Conservation (phyloP, 2,797 vertebrate species). For the Geotrypetes seraphini region DNA sequence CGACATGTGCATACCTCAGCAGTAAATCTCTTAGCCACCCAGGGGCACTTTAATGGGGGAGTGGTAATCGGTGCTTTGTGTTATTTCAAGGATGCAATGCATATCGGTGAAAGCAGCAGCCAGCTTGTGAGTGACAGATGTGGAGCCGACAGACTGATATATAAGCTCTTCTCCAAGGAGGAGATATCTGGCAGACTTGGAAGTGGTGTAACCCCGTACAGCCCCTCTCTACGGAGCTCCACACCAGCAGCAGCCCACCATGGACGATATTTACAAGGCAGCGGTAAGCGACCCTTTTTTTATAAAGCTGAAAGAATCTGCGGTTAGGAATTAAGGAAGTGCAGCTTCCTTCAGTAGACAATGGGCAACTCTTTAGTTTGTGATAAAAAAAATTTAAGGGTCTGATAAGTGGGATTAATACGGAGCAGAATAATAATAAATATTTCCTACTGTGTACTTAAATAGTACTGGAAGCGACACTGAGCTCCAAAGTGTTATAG, state of each 20-base stretch:
- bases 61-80: background rate
- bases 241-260: constrained; percentile 17
- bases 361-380: fast-evolving
- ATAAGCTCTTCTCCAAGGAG: constrained; percentile 17
- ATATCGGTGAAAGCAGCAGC: background rate
- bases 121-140: constrained; percentile 4
- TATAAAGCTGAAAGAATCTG: background rate
- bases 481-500: too few species aligned
- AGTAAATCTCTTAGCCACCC: too few species aligned
- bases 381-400: too few species aligned
- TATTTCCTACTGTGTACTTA: too few species aligned
- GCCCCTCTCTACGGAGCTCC: background rate
- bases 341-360: too few species aligned
- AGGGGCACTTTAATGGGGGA: background rate
- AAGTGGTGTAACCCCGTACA: constrained; percentile 1
- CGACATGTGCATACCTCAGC: too few species aligned
- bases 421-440: too few species aligned
- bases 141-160: constrained; percentile 33
- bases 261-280: constrained; percentile 74
- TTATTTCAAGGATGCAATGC: background rate
- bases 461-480: too few species aligned
- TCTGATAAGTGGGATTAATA: too few species aligned
- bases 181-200: constrained; percentile 6
- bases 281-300: constrained; percentile 47
- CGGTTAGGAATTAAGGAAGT: background rate